phyloP scores from a whole-genome alignment of 1,140 invertebrate genomes.

The Drosophila funebris region DNA sequence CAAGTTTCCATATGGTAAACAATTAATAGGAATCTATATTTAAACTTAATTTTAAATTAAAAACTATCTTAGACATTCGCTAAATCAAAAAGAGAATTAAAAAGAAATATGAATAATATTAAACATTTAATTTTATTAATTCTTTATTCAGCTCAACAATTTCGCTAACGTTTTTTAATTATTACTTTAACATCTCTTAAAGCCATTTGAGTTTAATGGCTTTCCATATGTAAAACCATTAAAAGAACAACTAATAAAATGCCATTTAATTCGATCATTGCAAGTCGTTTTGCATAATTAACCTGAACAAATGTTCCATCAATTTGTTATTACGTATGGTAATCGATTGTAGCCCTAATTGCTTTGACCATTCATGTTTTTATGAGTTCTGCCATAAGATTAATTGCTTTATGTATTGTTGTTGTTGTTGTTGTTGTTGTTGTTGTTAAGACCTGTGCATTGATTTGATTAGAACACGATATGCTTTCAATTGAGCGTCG shows the following conservation, averaged over 20 bases:
- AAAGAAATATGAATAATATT: too few species aligned
- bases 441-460: neutral
- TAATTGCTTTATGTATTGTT: constrained; percentile 31
- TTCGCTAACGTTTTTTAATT: too few species aligned
- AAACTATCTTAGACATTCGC: too few species aligned
- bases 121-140: too few species aligned
- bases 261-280: constrained; percentile 13
- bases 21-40: too few species aligned
- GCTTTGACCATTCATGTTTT: constrained; percentile 12
- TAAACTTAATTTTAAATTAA: too few species aligned
- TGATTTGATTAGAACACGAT: constrained; percentile 14
- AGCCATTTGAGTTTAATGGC: neutral
- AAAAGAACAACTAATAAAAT: constrained; percentile 21
- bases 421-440: constrained; percentile 1
- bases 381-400: constrained; percentile 37
- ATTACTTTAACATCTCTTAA: too few species aligned
- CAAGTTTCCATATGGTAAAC: too few species aligned
- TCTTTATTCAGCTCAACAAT: too few species aligned
- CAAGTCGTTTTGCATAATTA: constrained; percentile 26
- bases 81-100: too few species aligned
- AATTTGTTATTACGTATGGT: constrained; percentile 9
- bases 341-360: constrained; percentile 29
- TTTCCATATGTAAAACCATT: constrained; percentile 10
- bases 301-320: constrained; percentile 8
- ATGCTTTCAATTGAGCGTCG: constrained; percentile 29